Conservation (phyloP, 2,888 invertebrate species). For the Pandemis heparana region DNA sequence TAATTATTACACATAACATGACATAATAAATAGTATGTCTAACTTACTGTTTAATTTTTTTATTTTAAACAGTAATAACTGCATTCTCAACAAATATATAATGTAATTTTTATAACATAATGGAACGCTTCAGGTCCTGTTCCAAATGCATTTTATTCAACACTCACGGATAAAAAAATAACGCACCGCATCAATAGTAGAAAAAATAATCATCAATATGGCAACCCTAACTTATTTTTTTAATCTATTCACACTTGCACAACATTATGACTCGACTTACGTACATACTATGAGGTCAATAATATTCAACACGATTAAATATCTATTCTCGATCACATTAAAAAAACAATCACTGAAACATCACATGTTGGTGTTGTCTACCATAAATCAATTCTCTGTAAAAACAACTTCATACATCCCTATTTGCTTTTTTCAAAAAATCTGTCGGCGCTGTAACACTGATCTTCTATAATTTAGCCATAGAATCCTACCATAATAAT, state of each 20-base stretch:
- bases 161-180: conserved; percentile 56
- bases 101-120: conserved; percentile 30
- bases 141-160: conserved; percentile 75
- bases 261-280: conserved; percentile 42
- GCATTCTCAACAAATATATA: conserved; percentile 36
- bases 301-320: conserved; percentile 52
- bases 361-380: conserved; percentile 60
- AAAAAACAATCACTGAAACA: conserved; percentile 69
- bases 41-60: conserved; percentile 24
- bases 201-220: conserved; percentile 66
- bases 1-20: conserved; percentile 22
- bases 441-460: conserved; percentile 5
- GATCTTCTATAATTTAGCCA: background rate
- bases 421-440: background rate
- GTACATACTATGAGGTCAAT: conserved; percentile 51
- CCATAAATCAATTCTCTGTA: conserved; percentile 33
- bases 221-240: conserved; percentile 62
- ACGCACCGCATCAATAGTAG: conserved; percentile 49
- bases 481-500: background rate
- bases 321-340: conserved; percentile 59
- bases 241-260: conserved; percentile 52
- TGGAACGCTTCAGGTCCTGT: conserved; percentile 36
- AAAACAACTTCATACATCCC: conserved; percentile 12
- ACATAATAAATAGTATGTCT: conserved; percentile 30
- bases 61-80: conserved; percentile 21